These are phyloP conservation scores for Microcebus ravelobensis DNA, from an alignment of 2,113 vertebrate genomes.

Conservation along the genomic window DNA sequence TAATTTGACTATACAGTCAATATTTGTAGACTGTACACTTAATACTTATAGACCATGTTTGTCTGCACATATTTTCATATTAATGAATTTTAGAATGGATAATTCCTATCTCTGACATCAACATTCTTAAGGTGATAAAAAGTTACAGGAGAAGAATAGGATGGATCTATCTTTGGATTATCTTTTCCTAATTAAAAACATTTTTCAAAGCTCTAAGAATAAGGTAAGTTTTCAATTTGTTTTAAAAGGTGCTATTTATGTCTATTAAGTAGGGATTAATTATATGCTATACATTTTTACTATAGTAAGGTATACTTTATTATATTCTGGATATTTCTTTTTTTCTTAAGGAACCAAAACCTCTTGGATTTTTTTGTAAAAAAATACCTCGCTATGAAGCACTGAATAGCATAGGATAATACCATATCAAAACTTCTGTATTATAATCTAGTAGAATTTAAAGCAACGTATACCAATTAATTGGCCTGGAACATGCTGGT, in stretches of 20 bases:
- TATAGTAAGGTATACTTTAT: not conserved
- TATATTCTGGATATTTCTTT: not conserved
- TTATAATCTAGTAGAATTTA: not conserved
- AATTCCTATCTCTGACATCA: not conserved
- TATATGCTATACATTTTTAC: not conserved
- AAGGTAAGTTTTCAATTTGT: not conserved
- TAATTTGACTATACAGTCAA: not conserved
- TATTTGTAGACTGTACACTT: not conserved
- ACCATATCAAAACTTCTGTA: not conserved
- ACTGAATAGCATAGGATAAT: not conserved
- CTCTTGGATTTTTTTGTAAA: not conserved
- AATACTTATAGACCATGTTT: not conserved
- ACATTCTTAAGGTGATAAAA: not conserved
- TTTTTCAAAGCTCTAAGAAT: not conserved
- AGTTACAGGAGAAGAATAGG: not conserved
- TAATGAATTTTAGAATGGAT: conserved; percentile 12
- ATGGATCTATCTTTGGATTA: not conserved
- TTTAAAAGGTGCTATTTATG: not conserved
- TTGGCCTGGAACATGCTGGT: not conserved
- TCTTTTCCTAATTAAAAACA: not conserved
- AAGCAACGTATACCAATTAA: not conserved
- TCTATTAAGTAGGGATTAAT: not conserved
- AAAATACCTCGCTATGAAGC: not conserved
- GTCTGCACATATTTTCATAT: not conserved
- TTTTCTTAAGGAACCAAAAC: not conserved